phyloP scores from a whole-genome alignment of 2,797 vertebrate species.

The Hyperoplus immaculatus region DNA sequence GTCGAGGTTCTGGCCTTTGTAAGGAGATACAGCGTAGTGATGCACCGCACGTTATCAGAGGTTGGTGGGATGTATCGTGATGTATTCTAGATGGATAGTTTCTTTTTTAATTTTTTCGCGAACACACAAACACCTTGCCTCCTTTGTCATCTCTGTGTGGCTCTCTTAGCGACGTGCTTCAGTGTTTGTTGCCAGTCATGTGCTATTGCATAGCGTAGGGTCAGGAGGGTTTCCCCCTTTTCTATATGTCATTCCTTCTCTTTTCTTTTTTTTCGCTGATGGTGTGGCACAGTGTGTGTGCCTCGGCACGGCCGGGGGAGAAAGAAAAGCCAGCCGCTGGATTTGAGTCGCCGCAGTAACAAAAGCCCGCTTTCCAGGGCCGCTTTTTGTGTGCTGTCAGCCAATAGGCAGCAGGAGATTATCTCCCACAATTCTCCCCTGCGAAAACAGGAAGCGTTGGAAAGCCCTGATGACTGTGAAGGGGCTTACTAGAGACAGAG shows the following conservation, averaged over 20 bases:
- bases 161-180: constrained; percentile 47
- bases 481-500: constrained; percentile 78
- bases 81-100: background rate
- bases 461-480: constrained; percentile 85
- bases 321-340: constrained; percentile 82
- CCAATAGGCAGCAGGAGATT: constrained; percentile 85
- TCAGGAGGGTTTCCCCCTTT: constrained; percentile 75
- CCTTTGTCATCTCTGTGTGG: constrained; percentile 31
- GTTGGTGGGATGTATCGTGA: background rate
- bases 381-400: constrained; percentile 85
- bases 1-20: constrained; percentile 22
- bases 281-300: constrained; percentile 76
- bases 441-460: constrained; percentile 85
- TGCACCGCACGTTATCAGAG: background rate
- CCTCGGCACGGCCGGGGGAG: constrained; percentile 69
- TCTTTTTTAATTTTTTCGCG: constrained; percentile 6
- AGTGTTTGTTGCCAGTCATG: constrained; percentile 60
- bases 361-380: constrained; percentile 84
- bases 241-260: constrained; percentile 81
- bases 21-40: constrained; percentile 7
- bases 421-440: constrained; percentile 86
- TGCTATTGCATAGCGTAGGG: constrained; percentile 58
- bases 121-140: constrained; percentile 11
- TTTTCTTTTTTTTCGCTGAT: constrained; percentile 84
- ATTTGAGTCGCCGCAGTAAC: constrained; percentile 83